phyloP scores from a whole-genome alignment of 2,113 vertebrate genomes.

The Smithornis capensis region DNA sequence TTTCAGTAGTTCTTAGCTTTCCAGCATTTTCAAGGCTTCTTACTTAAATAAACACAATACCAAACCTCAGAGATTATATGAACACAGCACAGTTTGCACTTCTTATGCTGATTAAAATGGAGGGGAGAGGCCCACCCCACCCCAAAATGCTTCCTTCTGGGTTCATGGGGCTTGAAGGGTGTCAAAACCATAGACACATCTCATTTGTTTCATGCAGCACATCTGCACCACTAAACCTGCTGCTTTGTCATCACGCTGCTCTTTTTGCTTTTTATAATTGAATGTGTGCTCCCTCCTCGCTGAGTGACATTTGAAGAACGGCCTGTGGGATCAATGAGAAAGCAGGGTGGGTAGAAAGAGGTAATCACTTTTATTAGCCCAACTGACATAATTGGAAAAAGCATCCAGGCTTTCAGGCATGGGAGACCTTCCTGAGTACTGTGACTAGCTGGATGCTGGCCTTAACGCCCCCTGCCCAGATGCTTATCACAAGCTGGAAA shows the following conservation, averaged over 20 bases:
- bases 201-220: background rate
- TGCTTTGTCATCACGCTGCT: constrained; percentile 34
- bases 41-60: background rate
- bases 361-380: constrained; percentile 50
- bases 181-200: background rate
- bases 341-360: background rate
- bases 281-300: constrained; percentile 20
- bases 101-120: background rate
- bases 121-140: background rate
- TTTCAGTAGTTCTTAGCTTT: background rate
- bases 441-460: background rate
- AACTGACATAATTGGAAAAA: constrained; percentile 36
- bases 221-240: background rate
- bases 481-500: background rate
- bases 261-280: constrained; percentile 32
- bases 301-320: constrained; percentile 46
- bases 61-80: background rate
- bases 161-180: background rate
- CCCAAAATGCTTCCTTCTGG: background rate
- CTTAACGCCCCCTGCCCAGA: background rate
- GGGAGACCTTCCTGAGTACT: background rate
- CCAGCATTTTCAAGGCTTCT: background rate
- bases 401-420: background rate
- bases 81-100: background rate
- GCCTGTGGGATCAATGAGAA: constrained; percentile 55